A percentile compares a stretch with the other conserved stretches of the same genome.
phyloP scores from a whole-genome alignment of 1,140 invertebrate species.

The Trichonephila inaurata region DNA sequence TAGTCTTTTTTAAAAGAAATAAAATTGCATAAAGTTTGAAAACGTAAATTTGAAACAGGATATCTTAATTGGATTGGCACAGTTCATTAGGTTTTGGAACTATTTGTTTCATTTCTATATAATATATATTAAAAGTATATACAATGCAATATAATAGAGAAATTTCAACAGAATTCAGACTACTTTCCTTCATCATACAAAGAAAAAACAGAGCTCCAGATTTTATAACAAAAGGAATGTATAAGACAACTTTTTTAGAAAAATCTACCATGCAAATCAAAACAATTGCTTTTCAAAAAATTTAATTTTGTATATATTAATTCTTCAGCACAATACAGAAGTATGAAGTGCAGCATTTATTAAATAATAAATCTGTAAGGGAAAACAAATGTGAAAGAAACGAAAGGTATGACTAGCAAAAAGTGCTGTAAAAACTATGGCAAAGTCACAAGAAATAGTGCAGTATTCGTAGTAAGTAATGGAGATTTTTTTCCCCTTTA shows the following conservation, averaged over 20 bases:
- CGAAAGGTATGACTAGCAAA: slow-evolving; percentile 57
- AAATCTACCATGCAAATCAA: not conserved
- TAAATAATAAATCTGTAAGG: not conserved
- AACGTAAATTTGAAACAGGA: not conserved
- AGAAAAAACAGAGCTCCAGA: not conserved
- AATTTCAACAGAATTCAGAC: not conserved
- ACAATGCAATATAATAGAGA: not conserved
- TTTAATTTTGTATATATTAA: not conserved
- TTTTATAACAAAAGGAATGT: not conserved
- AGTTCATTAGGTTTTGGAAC: not conserved
- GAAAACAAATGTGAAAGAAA: not conserved
- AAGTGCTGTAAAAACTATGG: slow-evolving; percentile 53
- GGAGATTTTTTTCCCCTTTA: not conserved
- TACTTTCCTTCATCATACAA: not conserved
- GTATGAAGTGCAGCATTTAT: not conserved
- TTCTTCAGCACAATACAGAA: not conserved
- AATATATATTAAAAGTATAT: not conserved
- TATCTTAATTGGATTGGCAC: not conserved
- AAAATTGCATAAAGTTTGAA: not conserved
- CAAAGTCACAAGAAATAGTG: slow-evolving; percentile 3
- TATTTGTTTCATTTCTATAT: not conserved
- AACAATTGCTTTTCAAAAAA: not conserved
- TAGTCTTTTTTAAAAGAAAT: not conserved
- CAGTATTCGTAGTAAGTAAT: slow-evolving; percentile 17
- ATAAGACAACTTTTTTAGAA: not conserved